Percentiles rank a stretch among this genome's conserved stretches.
Evolutionary conservation across 2,888 invertebrate genomes (phyloP).

Genomic region (Drosophila colorata): DNA sequence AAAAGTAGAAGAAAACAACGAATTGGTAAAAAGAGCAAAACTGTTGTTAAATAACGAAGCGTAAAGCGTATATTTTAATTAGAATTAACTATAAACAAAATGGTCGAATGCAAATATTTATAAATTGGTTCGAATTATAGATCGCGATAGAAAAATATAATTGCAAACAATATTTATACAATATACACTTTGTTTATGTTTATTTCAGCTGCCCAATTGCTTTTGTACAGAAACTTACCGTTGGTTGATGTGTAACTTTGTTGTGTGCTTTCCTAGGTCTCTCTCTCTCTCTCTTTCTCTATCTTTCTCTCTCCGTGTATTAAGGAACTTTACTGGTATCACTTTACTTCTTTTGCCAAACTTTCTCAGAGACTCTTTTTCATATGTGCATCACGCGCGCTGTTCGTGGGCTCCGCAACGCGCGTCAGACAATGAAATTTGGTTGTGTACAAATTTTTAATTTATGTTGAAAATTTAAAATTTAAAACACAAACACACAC

Average conservation of each 20-base stretch:
- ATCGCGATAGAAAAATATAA: constrained; percentile 5
- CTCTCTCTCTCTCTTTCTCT: constrained; percentile 14
- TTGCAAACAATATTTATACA: neutral
- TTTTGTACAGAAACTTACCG: constrained; percentile 61
- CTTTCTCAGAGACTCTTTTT: constrained; percentile 56
- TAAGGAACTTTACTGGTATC: constrained; percentile 70
- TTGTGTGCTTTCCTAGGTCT: constrained; percentile 29
- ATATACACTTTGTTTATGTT: constrained; percentile 9
- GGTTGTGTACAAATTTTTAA: constrained; percentile 34
- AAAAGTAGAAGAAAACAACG: constrained; percentile 44
- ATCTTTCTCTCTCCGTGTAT: constrained; percentile 16
- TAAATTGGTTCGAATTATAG: constrained; percentile 31
- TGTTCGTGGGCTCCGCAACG: constrained; percentile 39
- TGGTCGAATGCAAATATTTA: constrained; percentile 47
- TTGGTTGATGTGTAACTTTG: constrained; percentile 45
- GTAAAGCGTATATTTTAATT: constrained; percentile 30
- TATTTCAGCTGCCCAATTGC: constrained; percentile 14
- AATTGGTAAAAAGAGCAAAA: constrained; percentile 43
- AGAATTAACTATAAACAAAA: constrained; percentile 37
- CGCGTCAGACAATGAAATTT: constrained; percentile 74
- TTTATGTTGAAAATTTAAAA: constrained; percentile 38
- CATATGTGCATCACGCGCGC: constrained; percentile 73
- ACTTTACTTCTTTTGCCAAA: constrained; percentile 46
- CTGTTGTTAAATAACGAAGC: constrained; percentile 31
- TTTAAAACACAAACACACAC: constrained; percentile 33